Evolutionary conservation across 2,113 vertebrate genomes (phyloP).

Genomic region (Nothobranchius furzeri): DNA sequence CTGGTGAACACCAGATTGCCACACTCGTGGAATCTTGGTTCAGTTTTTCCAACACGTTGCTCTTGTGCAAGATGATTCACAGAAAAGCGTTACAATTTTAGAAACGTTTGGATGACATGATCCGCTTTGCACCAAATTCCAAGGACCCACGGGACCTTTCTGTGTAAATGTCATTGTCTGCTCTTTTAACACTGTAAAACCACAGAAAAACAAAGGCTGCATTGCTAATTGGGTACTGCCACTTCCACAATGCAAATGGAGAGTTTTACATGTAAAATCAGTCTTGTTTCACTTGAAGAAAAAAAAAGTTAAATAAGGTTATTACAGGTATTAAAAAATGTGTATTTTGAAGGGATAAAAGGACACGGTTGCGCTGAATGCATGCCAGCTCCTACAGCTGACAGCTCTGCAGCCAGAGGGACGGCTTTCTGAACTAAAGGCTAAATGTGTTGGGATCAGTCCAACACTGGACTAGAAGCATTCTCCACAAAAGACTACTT

Average conservation of each 20-base stretch:
- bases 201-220: not conserved
- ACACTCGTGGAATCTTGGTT: not conserved
- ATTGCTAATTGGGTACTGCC: not conserved
- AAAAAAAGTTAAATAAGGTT: not conserved
- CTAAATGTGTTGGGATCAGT: constrained; percentile 6
- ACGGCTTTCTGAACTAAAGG: constrained; percentile 21
- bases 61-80: not conserved
- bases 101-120: constrained; percentile 6
- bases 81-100: not conserved
- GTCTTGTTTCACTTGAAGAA: too few species aligned
- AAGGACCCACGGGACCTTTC: constrained; percentile 2
- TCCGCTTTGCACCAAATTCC: constrained; percentile 20
- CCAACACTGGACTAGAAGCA: constrained; percentile 1
- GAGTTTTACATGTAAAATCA: too few species aligned
- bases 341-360: constrained; percentile 5
- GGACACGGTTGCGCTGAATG: constrained; percentile 4
- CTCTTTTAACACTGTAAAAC: constrained; percentile 20
- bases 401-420: constrained; percentile 47
- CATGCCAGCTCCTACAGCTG: constrained; percentile 48
- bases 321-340: not conserved
- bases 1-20: too few species aligned
- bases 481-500: not conserved
- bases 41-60: not conserved
- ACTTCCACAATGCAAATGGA: not conserved
- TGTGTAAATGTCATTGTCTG: constrained; percentile 23